These are phyloP conservation scores for Drosophila kambysellisi DNA, from an alignment of 2,888 invertebrate genomes.

Conservation along the genomic window DNA sequence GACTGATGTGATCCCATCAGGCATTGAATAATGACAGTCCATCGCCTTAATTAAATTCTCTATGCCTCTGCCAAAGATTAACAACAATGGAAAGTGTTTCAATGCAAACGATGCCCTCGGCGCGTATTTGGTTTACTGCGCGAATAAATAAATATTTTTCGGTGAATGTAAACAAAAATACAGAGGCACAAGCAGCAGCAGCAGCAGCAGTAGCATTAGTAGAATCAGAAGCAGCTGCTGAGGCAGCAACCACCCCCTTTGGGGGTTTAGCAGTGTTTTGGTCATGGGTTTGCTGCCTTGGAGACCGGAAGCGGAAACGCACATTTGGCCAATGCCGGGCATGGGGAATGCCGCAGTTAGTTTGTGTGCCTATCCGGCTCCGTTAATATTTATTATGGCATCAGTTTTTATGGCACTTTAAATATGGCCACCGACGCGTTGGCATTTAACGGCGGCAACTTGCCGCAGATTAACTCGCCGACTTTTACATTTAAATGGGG, in stretches of 20 bases:
- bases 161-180: conserved; percentile 14
- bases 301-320: conserved; percentile 57
- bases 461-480: conserved; percentile 49
- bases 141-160: conserved; percentile 78
- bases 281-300: conserved; percentile 34
- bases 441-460: conserved; percentile 58
- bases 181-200: background rate
- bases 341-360: conserved; percentile 43
- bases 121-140: conserved; percentile 47
- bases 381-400: conserved; percentile 76
- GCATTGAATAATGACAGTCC: conserved; percentile 63
- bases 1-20: conserved; percentile 44
- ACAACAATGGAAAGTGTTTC: conserved; percentile 76
- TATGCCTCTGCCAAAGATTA: conserved; percentile 68
- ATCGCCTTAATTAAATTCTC: conserved; percentile 76
- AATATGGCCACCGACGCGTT: conserved; percentile 42
- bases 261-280: conserved; percentile 23
- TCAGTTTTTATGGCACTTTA: conserved; percentile 67
- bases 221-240: background rate
- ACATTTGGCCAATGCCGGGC: conserved; percentile 43
- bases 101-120: conserved; percentile 76
- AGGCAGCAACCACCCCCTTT: conserved; percentile 20
- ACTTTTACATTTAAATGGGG: conserved; percentile 50
- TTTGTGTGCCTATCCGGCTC: conserved; percentile 21
- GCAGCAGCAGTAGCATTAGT: background rate